These are phyloP conservation scores for Gymnoscopelus microlampas DNA, from an alignment of 2,797 vertebrate species.

Conservation along the genomic window DNA sequence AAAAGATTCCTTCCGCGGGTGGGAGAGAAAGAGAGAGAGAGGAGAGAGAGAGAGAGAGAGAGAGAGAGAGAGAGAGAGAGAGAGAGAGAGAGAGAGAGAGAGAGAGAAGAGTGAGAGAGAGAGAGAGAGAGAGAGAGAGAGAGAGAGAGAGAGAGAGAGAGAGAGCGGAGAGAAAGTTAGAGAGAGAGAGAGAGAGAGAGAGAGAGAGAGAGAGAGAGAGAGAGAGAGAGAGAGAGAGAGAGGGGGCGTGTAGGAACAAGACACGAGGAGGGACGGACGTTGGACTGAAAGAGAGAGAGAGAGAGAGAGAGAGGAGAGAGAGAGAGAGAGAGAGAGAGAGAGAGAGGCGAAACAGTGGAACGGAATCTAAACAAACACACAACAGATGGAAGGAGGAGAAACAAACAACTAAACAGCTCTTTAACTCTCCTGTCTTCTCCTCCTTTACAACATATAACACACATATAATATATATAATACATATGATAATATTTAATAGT, in stretches of 20 bases:
- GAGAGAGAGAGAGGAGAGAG: constrained; percentile 12
- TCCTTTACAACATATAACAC: too few relatives aligned
- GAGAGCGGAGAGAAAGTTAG: background rate
- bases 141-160: constrained; percentile 31
- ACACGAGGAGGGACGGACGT: background rate
- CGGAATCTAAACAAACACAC: too few relatives aligned
- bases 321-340: too few relatives aligned
- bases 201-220: constrained; percentile 29
- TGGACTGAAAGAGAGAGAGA: constrained; percentile 32
- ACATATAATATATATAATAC: too few relatives aligned
- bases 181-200: constrained; percentile 21
- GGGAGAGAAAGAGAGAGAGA: constrained; percentile 59
- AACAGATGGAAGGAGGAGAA: too few relatives aligned
- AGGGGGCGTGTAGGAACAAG: constrained; percentile 39
- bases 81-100: constrained; percentile 24
- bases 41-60: constrained; percentile 62
- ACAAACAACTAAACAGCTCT: too few relatives aligned
- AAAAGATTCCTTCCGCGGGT: constrained; percentile 49
- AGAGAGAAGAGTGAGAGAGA: constrained; percentile 47
- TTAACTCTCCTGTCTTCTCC: too few relatives aligned
- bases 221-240: constrained; percentile 8
- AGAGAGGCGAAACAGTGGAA: too few relatives aligned
- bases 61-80: constrained; percentile 1
- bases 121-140: constrained; percentile 65
- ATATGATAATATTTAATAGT: too few relatives aligned